These are phyloP conservation scores for Pipistrellus pygmaeus DNA, from an alignment of 2,797 vertebrate species.

Conservation along the genomic window DNA sequence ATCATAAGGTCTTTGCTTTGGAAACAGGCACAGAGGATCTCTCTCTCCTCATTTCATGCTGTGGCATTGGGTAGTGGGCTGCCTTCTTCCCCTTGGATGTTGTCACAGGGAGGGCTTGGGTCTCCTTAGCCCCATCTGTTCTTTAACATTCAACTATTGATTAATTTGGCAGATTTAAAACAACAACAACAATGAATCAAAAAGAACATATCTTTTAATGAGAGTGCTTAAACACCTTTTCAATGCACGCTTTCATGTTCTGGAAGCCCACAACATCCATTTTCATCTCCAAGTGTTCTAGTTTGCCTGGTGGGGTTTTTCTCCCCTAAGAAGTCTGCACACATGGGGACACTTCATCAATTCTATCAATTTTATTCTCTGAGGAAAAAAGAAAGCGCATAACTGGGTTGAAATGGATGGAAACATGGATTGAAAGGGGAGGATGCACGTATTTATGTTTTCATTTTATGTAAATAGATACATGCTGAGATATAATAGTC, in stretches of 20 bases:
- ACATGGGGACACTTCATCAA: background rate
- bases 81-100: background rate
- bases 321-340: constrained; percentile 42
- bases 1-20: background rate
- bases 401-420: constrained; percentile 37
- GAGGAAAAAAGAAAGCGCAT: background rate
- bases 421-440: constrained; percentile 17
- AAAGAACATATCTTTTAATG: constrained; percentile 59
- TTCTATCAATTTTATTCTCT: background rate
- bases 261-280: constrained; percentile 45
- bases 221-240: constrained; percentile 60
- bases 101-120: background rate
- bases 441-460: background rate
- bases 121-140: background rate
- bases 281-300: constrained; percentile 60
- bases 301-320: background rate
- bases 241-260: constrained; percentile 56
- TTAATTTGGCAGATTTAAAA: constrained; percentile 17
- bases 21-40: background rate
- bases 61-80: rapidly evolving
- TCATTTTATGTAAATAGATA: constrained; percentile 45
- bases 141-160: constrained; percentile 27
- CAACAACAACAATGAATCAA: constrained; percentile 68
- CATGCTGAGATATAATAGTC: constrained; percentile 20
- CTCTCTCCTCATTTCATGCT: background rate